Conservation (phyloP, 2,888 invertebrate genomes). For the Galeruca laticollis region DNA sequence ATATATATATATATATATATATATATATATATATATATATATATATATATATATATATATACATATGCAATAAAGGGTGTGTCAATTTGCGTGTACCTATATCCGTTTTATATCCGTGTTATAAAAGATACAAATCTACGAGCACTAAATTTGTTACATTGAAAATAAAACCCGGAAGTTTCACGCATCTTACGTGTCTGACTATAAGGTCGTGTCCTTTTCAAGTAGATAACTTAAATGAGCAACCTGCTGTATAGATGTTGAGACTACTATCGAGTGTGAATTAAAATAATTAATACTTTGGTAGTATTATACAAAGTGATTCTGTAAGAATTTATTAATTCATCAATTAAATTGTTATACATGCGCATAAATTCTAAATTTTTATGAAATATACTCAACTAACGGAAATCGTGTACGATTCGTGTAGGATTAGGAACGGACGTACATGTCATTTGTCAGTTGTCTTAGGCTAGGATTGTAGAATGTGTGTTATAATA, state of each 20-base stretch:
- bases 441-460: too few relatives aligned
- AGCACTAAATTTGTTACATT: not conserved
- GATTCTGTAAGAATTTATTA: too few relatives aligned
- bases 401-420: too few relatives aligned
- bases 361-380: too few relatives aligned
- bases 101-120: not conserved
- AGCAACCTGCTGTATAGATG: not conserved
- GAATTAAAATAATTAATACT: too few relatives aligned
- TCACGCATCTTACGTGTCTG: not conserved
- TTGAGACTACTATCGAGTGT: too few relatives aligned
- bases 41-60: not conserved
- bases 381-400: too few relatives aligned
- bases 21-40: not conserved
- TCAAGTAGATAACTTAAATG: not conserved
- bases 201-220: not conserved
- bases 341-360: too few relatives aligned
- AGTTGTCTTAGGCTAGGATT: too few relatives aligned
- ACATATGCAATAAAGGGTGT: not conserved
- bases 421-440: too few relatives aligned
- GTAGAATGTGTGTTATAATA: too few relatives aligned
- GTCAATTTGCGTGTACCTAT: not conserved
- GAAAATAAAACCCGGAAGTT: not conserved
- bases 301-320: too few relatives aligned
- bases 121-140: not conserved
- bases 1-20: not conserved